Conservation (phyloP, 1,140 invertebrate species). For the Trinorchestia longiramus region DNA sequence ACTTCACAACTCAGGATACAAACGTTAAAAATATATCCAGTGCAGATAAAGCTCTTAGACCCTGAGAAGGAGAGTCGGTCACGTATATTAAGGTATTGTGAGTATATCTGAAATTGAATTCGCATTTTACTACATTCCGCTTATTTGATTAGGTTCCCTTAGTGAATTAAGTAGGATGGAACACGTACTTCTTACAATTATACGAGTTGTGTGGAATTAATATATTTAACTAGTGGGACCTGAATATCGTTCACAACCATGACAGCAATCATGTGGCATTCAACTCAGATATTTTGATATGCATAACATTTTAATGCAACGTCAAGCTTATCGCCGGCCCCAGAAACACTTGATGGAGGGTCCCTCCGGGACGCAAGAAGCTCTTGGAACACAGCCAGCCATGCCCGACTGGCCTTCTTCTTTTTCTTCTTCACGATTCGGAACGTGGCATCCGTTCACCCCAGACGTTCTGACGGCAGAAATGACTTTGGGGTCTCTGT, state of each 20-base stretch:
- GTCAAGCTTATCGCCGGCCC: conserved; percentile 35
- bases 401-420: not conserved
- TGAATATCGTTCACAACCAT: not conserved
- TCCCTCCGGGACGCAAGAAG: not conserved
- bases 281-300: conserved; percentile 3
- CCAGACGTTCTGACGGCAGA: not conserved
- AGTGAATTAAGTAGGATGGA: not conserved
- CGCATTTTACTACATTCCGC: not conserved
- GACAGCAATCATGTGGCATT: not conserved
- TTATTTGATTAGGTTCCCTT: not conserved
- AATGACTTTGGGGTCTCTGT: not conserved
- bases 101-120: not conserved
- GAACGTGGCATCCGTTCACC: not conserved
- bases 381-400: not conserved
- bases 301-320: conserved; percentile 22
- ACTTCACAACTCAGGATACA: no score
- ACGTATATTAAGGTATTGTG: not conserved
- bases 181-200: not conserved
- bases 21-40: no score
- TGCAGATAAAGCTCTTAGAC: not conserved
- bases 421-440: not conserved
- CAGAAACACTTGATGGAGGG: conserved; percentile 13
- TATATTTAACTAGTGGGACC: not conserved
- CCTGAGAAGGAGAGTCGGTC: not conserved
- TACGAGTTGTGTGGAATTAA: not conserved